Percentiles rank a stretch among this genome's conserved stretches.
phyloP scores from a whole-genome alignment of 2,888 invertebrate genomes.

The Papilio demoleus region DNA sequence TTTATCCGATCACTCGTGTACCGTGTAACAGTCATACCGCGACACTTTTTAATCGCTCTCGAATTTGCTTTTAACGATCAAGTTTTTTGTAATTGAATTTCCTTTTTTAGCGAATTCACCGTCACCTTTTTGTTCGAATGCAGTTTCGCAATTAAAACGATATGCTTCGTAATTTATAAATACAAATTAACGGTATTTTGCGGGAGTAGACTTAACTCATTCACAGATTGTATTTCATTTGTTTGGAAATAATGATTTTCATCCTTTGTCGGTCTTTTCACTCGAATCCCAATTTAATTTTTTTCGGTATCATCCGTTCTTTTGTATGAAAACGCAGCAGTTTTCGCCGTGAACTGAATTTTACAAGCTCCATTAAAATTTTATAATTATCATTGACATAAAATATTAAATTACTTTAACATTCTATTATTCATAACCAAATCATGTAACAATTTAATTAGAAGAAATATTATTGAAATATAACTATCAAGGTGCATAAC shows the following conservation, averaged over 20 bases:
- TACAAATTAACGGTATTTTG: constrained; percentile 12
- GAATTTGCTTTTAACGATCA: constrained; percentile 56
- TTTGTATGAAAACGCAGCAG: constrained; percentile 1
- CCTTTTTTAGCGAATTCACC: constrained; percentile 37
- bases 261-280: constrained; percentile 4
- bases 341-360: not conserved
- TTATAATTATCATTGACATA: no score
- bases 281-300: not conserved
- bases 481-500: no score
- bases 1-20: constrained; percentile 35
- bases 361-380: not conserved
- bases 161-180: constrained; percentile 26
- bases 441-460: no score
- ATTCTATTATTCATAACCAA: no score
- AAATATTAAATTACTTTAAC: no score
- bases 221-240: constrained; percentile 11
- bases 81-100: constrained; percentile 57
- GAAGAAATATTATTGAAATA: no score
- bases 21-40: constrained; percentile 38
- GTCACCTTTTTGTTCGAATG: constrained; percentile 14
- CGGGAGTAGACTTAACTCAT: not conserved
- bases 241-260: constrained; percentile 5
- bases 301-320: not conserved
- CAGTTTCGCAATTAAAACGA: constrained; percentile 42
- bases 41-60: constrained; percentile 54